These are phyloP conservation scores for Cabera pusaria DNA, from an alignment of 2,888 invertebrate genomes.

Conservation along the genomic window DNA sequence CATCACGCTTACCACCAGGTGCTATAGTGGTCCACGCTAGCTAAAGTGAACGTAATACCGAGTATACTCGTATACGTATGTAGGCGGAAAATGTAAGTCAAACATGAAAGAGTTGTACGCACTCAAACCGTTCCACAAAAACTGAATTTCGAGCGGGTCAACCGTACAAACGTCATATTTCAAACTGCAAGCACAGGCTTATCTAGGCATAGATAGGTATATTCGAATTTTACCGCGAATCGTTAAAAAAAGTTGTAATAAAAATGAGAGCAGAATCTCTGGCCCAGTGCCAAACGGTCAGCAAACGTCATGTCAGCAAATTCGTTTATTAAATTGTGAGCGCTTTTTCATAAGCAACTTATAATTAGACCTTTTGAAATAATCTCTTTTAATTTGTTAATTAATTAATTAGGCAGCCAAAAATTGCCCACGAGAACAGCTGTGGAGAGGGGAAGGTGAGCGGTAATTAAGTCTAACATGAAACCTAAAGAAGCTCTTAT, in stretches of 20 bases:
- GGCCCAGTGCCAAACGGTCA: constrained; percentile 51
- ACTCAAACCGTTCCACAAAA: constrained; percentile 36
- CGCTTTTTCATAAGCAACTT: constrained; percentile 14
- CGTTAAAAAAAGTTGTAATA: constrained; percentile 46
- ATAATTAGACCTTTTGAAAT: neutral
- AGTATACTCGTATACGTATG: too few species aligned
- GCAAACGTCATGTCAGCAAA: constrained; percentile 37
- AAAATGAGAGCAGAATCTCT: constrained; percentile 48
- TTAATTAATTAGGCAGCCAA: too few species aligned
- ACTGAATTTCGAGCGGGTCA: constrained; percentile 11
- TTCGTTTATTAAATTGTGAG: constrained; percentile 35
- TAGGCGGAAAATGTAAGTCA: too few species aligned
- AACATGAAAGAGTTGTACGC: constrained; percentile 35
- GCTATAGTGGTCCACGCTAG: too few species aligned
- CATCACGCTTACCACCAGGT: too few species aligned
- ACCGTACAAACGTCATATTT: constrained; percentile 43
- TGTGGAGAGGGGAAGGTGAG: too few species aligned
- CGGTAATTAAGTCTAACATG: too few species aligned
- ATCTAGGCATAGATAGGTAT: constrained; percentile 12
- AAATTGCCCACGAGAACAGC: too few species aligned
- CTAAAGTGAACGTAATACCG: too few species aligned
- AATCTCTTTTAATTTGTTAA: too few species aligned
- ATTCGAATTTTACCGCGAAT: constrained; percentile 36
- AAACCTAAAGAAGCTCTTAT: too few species aligned
- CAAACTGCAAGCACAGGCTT: constrained; percentile 33